Base-by-base conservation (phyloP, 2,113 vertebrate species). In the Oenanthe oenanthe region DNA sequence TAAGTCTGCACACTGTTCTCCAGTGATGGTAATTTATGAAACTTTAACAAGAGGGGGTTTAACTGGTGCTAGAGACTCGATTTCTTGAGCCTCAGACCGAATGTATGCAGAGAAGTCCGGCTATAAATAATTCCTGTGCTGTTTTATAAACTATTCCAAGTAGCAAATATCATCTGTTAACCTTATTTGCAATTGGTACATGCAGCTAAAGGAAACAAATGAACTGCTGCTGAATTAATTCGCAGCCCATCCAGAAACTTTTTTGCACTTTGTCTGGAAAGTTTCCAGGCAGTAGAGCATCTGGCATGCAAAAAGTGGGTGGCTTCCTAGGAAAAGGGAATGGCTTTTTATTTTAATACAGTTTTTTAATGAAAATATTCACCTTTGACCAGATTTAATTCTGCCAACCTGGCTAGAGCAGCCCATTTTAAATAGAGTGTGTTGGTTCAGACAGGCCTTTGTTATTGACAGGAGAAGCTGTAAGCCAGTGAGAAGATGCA, bases 211-310 rank as follows among this genome's bases (percentile, higher is more conserved):
- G 72, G 85, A 94, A 96, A 95, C 92, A 94, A 94, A 93, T 94
- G 92, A 94, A 84, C 93, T 95, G 95, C 90, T 93, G 88, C 79
- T 96, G 96, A 97, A 96, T 94, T 96, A 93, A 96, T 96, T 97
- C 11, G 2, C 95, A 96, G 57, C 90, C 88, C 82, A 93, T 96
- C 72, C 93, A 92, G 90, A 95, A 96, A 95, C 85, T 93, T 96
- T 93, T 97, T 96, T 95, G 83, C 93, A 84, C 93, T 93, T 95
- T 88, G 92, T 90, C 93, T 96, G 95, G 96, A 96, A 90, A 53
- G n/a, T 75, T 85, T 95, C 96, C 96, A 96, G 88, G 88, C 88
- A 94, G 88, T 18, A 19, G 89, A 96, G 93, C 92, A 93, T 84
- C 88, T 97, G 95, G 90, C 79, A 83, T 81, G 95, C 88, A 92